A percentile compares a stretch with the other conserved stretches of the same genome.
Conservation (phyloP, 2,113 vertebrate species). For the Chaetodon auriga region DNA sequence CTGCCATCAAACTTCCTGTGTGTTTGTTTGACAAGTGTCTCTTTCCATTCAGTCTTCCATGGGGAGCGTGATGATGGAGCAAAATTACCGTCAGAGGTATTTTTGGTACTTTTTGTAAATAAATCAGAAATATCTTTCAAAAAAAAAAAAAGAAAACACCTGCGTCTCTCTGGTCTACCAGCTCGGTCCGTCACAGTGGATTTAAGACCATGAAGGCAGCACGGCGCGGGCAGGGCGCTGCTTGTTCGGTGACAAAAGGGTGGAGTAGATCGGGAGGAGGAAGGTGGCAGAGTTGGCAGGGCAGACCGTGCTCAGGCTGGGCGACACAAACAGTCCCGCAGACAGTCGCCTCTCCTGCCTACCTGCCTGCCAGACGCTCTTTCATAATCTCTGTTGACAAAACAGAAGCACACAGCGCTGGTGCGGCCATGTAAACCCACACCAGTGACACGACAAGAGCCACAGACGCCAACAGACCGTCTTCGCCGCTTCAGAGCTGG, state of each 20-base stretch:
- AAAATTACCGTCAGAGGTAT: neutral
- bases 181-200: too few relatives aligned
- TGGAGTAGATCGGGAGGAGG: constrained; percentile 8
- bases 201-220: neutral
- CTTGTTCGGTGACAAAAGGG: constrained; percentile 26
- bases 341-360: constrained; percentile 26
- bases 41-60: constrained; percentile 34
- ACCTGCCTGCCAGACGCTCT: constrained; percentile 48
- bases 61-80: too few relatives aligned
- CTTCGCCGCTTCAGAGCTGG: neutral
- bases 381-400: constrained; percentile 79
- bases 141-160: too few relatives aligned
- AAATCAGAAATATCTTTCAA: neutral
- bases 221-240: neutral
- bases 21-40: constrained; percentile 25
- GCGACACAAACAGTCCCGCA: constrained; percentile 50
- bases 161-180: too few relatives aligned
- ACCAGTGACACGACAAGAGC: constrained; percentile 24
- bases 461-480: neutral
- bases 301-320: constrained; percentile 34
- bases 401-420: constrained; percentile 60
- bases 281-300: constrained; percentile 32
- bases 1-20: constrained; percentile 45
- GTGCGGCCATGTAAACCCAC: constrained; percentile 50
- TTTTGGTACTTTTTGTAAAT: neutral